Evolutionary conservation across 2,113 vertebrate species (phyloP), one percentile per base, ranked within the genome.

Genomic region (Anoplopoma fimbria): DNA sequence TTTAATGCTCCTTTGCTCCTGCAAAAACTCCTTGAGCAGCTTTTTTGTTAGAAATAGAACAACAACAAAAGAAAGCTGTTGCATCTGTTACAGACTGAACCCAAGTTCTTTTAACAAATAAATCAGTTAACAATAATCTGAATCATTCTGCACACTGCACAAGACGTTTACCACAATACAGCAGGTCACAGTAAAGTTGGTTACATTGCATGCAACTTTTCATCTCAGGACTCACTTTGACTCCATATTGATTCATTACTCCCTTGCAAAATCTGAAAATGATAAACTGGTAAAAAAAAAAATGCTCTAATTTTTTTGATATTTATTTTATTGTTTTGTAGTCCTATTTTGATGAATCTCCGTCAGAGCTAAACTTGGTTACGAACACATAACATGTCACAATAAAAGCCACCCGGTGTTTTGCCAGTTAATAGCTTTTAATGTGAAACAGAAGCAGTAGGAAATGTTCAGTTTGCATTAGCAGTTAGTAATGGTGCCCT

Each of bases 111-210:
- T 53, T 13, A 31, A 31, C 61, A 76, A 69, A 45, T n/a, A 33
- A 12, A 25, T 77, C 47, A n/a, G 27, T 36, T 4, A 31, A 40
- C 29, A 58, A 19, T 49, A n/a, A 80, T 60, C 36, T 40, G 2
- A 40, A 57, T 70, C 12, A n/a, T 81, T 34, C 23, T 60, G 29
- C 57, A 64, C n/a, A 38, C 1, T 3, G 61, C 6, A 4, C 0
- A 2, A 61, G 33, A 19, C 53, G 36, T 47, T 75, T 75, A 53
- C 64, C 62, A 69, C 64, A 40, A 23, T 69, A 25, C 25, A 47
- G 21, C 21, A 27, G 10, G 45, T 34, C 25, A 21, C 21, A n/a
- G 25, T 64, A 1, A 62, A 34, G 27, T 60, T 29, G 14, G 31
- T 33, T 27, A 29, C 29, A 38, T 60, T 14, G 55, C 27, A 23